phyloP scores from a whole-genome alignment of 1,140 invertebrate species.

The Eumeta japonica region DNA sequence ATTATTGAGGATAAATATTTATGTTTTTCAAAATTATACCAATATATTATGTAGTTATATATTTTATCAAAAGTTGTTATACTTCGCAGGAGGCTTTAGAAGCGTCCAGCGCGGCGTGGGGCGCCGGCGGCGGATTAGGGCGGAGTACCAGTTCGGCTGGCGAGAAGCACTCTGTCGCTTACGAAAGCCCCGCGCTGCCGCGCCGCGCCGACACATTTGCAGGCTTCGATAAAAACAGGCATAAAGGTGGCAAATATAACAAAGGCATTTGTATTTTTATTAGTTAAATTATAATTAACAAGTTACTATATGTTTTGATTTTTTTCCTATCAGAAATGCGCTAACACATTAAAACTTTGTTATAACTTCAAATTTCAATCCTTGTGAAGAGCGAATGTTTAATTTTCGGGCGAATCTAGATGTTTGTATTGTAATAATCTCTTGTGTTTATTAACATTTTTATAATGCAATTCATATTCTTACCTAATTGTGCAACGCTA shows the following conservation, averaged over 20 bases:
- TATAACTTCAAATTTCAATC: not conserved
- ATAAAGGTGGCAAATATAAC: constrained; percentile 17
- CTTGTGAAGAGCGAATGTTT: no score
- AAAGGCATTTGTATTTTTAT: not conserved
- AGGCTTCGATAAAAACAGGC: constrained; percentile 77
- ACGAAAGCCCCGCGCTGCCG: constrained; percentile 79
- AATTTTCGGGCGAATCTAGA: no score
- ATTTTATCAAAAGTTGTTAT: not conserved
- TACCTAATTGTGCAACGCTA: no score
- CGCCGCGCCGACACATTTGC: constrained; percentile 92
- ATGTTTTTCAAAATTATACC: not conserved
- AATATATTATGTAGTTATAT: no score
- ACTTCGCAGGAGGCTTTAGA: constrained; percentile 18
- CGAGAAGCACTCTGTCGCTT: constrained; percentile 81
- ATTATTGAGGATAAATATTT: not conserved
- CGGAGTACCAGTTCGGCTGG: constrained; percentile 89
- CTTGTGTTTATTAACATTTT: no score
- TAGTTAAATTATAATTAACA: no score
- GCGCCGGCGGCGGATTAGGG: constrained; percentile 69
- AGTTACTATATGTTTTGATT: not conserved
- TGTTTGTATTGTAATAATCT: no score
- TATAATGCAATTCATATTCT: no score
- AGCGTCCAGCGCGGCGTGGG: constrained; percentile 19
- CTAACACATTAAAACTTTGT: not conserved
- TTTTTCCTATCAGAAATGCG: not conserved